Evolutionary conservation across 1,140 invertebrate genomes (phyloP).

Genomic region (Apis dorsata): DNA sequence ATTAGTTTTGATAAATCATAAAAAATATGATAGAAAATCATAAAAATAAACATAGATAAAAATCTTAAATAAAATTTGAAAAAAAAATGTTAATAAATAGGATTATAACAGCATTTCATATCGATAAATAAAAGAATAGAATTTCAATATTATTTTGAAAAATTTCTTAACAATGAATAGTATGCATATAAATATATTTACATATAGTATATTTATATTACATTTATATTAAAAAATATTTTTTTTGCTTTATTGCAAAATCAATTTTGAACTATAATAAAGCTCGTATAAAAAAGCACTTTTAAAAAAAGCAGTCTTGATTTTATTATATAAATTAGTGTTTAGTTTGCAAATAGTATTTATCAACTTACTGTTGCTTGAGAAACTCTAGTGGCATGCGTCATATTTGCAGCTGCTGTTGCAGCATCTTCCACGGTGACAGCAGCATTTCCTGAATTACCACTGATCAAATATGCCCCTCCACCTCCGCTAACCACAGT

Average conservation of each 20-base stretch:
- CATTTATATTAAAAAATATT: constrained; percentile 3
- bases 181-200: neutral
- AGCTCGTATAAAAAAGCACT: neutral
- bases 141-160: no score
- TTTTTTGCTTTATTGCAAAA: neutral
- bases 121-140: no score
- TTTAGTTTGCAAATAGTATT: constrained; percentile 75
- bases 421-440: constrained; percentile 81
- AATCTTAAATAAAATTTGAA: no score
- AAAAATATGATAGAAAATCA: no score
- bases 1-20: no score
- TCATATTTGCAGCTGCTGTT: constrained; percentile 84
- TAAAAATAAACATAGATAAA: no score
- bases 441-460: constrained; percentile 81
- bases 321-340: constrained; percentile 72
- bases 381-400: constrained; percentile 91
- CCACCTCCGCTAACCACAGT: constrained; percentile 81
- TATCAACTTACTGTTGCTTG: constrained; percentile 90
- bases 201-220: no score
- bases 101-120: no score
- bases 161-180: no score
- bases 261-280: neutral
- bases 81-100: no score
- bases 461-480: constrained; percentile 85
- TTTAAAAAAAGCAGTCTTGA: constrained; percentile 19